A percentile compares a stretch with the other conserved stretches of the same genome.
Conservation (phyloP, 2,888 invertebrate genomes). For the Fragum whitleyi region DNA sequence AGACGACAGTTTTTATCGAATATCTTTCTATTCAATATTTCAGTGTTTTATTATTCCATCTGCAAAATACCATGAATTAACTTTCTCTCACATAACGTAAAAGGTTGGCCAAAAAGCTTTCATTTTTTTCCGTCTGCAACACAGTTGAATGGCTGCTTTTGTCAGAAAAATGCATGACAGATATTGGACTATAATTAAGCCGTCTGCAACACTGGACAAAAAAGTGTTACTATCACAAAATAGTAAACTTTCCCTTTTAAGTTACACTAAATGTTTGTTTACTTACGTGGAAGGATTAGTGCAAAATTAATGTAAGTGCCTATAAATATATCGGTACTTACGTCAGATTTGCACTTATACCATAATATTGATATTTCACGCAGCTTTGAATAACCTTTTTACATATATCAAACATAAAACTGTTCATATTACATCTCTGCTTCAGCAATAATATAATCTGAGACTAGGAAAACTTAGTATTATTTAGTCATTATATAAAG, state of each 20-base stretch:
- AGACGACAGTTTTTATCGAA: constrained; percentile 4
- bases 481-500: no score
- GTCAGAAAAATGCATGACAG: constrained; percentile 16
- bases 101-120: constrained; percentile 9
- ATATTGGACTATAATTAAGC: constrained; percentile 6
- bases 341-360: no score
- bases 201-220: neutral
- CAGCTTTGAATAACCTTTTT: no score
- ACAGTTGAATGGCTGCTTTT: neutral
- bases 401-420: no score
- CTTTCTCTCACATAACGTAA: constrained; percentile 2
- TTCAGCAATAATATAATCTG: no score
- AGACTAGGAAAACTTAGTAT: no score
- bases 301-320: no score
- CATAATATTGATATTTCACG: no score
- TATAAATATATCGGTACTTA: no score
- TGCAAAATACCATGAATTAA: constrained; percentile 9
- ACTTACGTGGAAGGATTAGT: neutral
- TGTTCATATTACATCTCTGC: no score
- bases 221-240: neutral
- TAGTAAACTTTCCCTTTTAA: neutral
- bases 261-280: neutral
- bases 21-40: neutral
- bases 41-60: constrained; percentile 15
- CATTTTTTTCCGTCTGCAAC: constrained; percentile 10